Base-by-base conservation (phyloP, 2,888 invertebrate species). In the Cataglyphis altisquamis region DNA sequence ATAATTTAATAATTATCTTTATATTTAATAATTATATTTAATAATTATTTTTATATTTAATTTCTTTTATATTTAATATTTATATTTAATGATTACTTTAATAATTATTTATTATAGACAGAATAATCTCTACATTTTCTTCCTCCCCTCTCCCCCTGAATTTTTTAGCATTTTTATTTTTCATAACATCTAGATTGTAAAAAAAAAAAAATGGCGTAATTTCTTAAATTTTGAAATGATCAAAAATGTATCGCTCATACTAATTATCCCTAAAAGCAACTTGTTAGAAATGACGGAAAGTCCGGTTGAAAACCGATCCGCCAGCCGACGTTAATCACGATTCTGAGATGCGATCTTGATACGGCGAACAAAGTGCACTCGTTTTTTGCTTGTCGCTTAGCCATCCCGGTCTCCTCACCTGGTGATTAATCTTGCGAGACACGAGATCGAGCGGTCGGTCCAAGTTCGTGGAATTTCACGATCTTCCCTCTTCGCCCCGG, bases 391-490 rank as follows among this genome's bases (percentile, higher is more conserved):
- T 21, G 62, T 41, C 52, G 60, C 77, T 83, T 73, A 39, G 67
- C 60, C 32, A 86, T 86, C 77, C 86, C 39, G 70, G 29, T 74
- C 83, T 74, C 83, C 64, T 81, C 75, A 63, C 48, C 64, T 36
- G 39, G 64, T 68, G 84, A 85, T 84, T 81, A 83, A 86, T 87
- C 72, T 64, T 25, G 57, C 62, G 70, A 64, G 39, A 84, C 70
- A 48, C 41, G 62, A 55, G 15, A n/a, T 48, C 45, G 80, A 67
- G 52, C n/a, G 21, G 70, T 39, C 39, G 64, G 32, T 21, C 32
- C 66, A 67, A 70, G 45, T 86, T 77, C 85, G 32, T 52, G 77
- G 86, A 90, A 88, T 84, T 73, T 80, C 68, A 52, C 18, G 32
- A 77, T 83, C 68, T 8, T 68, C 62, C 29, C 77, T 55, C 66